phyloP scores from a whole-genome alignment of 2,888 invertebrate genomes.

The Physocephala rufipes region DNA sequence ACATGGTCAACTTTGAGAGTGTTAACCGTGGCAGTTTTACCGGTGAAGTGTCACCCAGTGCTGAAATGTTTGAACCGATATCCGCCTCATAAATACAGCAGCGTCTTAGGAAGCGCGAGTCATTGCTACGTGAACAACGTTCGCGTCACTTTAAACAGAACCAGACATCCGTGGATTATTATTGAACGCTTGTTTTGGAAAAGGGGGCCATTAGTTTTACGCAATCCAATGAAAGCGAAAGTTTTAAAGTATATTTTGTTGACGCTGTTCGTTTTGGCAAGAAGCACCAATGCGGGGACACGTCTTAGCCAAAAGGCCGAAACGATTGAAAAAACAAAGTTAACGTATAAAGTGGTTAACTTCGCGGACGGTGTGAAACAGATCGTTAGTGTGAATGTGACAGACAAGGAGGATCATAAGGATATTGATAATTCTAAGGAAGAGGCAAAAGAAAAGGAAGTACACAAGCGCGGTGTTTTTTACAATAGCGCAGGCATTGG shows the following conservation, averaged over 20 bases:
- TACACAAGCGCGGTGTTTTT: constrained; percentile 57
- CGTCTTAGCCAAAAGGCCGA: constrained; percentile 7
- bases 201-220: background rate
- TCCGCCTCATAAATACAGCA: constrained; percentile 66
- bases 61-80: constrained; percentile 40
- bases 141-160: constrained; percentile 42
- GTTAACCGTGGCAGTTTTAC: background rate
- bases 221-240: constrained; percentile 46
- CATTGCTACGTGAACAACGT: constrained; percentile 57
- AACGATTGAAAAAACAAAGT: background rate
- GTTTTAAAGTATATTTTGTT: constrained; percentile 42
- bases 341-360: background rate
- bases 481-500: constrained; percentile 46
- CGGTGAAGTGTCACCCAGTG: constrained; percentile 6
- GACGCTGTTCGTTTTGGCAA: constrained; percentile 30
- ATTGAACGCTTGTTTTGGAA: constrained; percentile 13
- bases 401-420: constrained; percentile 25
- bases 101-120: constrained; percentile 61
- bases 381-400: constrained; percentile 5
- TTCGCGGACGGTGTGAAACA: constrained; percentile 5
- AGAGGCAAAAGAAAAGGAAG: constrained; percentile 47
- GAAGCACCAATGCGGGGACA: constrained; percentile 21
- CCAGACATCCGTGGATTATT: background rate
- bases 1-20: constrained; percentile 28
- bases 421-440: constrained; percentile 10